Conservation (phyloP, 2,888 invertebrate genomes). For the Alitta virens region DNA sequence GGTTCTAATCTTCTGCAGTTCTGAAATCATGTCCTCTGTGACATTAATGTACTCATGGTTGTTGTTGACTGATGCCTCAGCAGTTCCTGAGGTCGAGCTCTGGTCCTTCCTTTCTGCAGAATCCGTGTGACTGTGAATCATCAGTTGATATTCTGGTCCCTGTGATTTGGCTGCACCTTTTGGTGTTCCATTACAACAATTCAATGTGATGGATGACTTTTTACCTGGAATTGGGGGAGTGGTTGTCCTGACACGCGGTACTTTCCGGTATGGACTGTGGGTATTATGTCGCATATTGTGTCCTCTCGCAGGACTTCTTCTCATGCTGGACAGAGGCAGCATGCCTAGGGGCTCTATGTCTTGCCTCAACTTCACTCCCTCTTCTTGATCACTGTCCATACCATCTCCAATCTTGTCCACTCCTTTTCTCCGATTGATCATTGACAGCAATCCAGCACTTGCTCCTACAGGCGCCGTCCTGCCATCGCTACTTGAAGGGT, state of each 20-base stretch:
- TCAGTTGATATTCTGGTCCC: conserved; percentile 13
- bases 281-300: neutral
- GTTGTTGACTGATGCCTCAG: conserved; percentile 5
- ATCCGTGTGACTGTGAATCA: conserved; percentile 8
- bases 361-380: neutral
- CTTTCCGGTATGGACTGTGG: conserved; percentile 7
- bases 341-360: conserved; percentile 9
- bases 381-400: conserved; percentile 17
- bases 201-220: conserved; percentile 1
- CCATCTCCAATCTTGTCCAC: conserved; percentile 12
- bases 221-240: neutral
- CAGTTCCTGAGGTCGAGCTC: neutral
- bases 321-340: conserved; percentile 4
- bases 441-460: conserved; percentile 5
- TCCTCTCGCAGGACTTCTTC: too few species aligned
- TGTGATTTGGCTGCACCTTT: neutral
- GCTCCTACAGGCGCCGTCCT: conserved; percentile 11
- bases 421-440: conserved; percentile 3
- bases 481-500: neutral
- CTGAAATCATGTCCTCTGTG: conserved; percentile 14
- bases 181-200: conserved; percentile 17
- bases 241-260: neutral
- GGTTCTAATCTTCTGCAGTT: conserved; percentile 9
- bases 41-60: conserved; percentile 17
- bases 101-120: conserved; percentile 6